A percentile compares a stretch with the other conserved stretches of the same genome.
phyloP scores from a whole-genome alignment of 1,140 invertebrate genomes.

The Heliconius nattereri region DNA sequence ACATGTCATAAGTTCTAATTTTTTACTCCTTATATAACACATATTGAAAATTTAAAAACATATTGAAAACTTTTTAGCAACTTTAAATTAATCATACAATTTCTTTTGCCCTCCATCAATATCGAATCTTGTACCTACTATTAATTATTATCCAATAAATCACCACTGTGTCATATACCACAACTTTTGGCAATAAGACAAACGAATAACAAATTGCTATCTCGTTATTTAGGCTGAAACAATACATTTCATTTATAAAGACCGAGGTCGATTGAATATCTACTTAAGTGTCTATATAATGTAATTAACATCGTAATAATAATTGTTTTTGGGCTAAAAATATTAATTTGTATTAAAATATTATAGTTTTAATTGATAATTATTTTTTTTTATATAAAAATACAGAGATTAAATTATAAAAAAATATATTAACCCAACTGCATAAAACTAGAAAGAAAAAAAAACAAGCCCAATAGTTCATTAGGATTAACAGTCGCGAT shows the following conservation, averaged over 20 bases:
- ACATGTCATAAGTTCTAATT: too few species aligned
- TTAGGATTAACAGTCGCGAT: too few species aligned
- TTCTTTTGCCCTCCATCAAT: background rate
- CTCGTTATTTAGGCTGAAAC: background rate
- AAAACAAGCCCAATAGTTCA: too few species aligned
- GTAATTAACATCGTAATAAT: background rate
- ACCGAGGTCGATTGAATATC: background rate
- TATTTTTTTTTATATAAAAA: too few species aligned
- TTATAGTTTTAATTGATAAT: background rate
- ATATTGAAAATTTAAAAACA: too few species aligned
- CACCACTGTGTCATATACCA: background rate
- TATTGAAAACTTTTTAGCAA: too few species aligned
- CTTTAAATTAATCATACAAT: too few species aligned
- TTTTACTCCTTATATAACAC: too few species aligned
- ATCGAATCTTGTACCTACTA: background rate
- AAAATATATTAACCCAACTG: too few species aligned
- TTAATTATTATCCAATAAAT: background rate
- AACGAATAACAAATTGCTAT: background rate
- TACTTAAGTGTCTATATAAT: background rate
- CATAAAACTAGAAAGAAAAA: too few species aligned
- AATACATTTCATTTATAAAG: background rate
- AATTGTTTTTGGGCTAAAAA: background rate
- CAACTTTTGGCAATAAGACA: background rate
- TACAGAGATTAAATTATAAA: too few species aligned
- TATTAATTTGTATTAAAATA: background rate